Evolutionary conservation across 2,888 invertebrate genomes (phyloP), one percentile per base, ranked within the genome.

Genomic region (Incurvaria masculella): DNA sequence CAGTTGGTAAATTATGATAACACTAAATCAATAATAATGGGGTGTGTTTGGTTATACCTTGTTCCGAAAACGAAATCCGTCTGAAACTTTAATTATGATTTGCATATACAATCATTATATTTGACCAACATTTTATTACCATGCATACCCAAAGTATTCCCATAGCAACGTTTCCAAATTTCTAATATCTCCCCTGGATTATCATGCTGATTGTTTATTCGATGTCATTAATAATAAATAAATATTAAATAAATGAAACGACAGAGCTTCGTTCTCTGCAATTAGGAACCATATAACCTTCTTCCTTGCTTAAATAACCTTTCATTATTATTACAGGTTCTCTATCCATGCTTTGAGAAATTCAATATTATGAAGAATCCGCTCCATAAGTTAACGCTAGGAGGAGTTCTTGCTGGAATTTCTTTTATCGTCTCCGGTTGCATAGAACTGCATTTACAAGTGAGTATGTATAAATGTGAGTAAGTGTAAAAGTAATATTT

Each of bases 391-490:
- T 82, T 95, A 68, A 83, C 83, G 0, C 70, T 83, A 5, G 95
- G 95, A 1, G 91, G 94, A 45, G 56, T 89, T 14, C 60, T 95
- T 14, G 89, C 91, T 2, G 86, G 86, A 0, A 38, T 85, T 0
- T 81, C 94, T 0, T 95, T 94, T 63, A 72, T 87, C n/a, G 70
- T 88, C 4, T 89, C 94, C 1, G 92, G 85, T 0, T 54, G 85
- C 4, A 79, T 94, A 1, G 88, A 91, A 62, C 63, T 87, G 11
- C 68, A 80, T 47, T 64, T 89, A n/a, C 85, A 87, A 78, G 85
- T 83, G 60, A 62, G 61, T 48, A 43, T 33, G 14, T 44, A n/a
- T n/a, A 41, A 52, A 16, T 14, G 4, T 23, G 10, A 23, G 23
- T n/a, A 38, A 19, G 20, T 20, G 20, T 23, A 8, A 40, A 38